Base-by-base conservation (phyloP, 2,113 vertebrate genomes). In the Clinocottus analis region DNA sequence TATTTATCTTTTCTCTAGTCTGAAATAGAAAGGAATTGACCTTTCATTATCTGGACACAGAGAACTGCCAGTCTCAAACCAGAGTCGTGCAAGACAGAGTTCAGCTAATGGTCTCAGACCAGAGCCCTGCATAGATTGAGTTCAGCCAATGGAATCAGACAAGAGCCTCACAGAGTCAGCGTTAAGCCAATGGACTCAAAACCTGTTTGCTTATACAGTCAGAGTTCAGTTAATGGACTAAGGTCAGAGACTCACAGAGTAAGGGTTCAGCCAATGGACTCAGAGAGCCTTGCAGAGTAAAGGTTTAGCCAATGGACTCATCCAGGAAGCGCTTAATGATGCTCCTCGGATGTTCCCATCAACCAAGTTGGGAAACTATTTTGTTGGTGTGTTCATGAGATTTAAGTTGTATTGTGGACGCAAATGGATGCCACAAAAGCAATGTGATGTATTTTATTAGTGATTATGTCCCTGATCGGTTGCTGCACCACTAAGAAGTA, bases 21-120 rank as follows among this genome's bases (percentile, higher is more conserved):
- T 77, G 39, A 85, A 73, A 83, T 35, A 41, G 73, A 82, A 77
- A 79, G 72, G 83, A 75, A 77, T 80, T 82, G 81, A 88, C 75
- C 88, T 85, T 78, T 87, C 79, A 69, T 79, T 72, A 29, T 49
- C 6, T 75, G 73, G 80, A 67, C 56, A 64, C 23, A 69, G n/a
- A 4, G 55, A n/a, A n/a, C n/a, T n/a, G n/a, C n/a, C n/a, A n/a
- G n/a, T n/a, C n/a, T n/a, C n/a, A n/a, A n/a, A n/a, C n/a, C 25
- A 23, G 41, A 75, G 41, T 17, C 11, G 6, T 64, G 47, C 13
- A 43, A 70, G 51, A 33, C 71, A 25, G 17, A 25, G 64, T 79
- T 69, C 16, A 59, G 82, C 23, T 17, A 59, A 39, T 29, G 29
- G 58, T 58, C 56, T 35, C 72, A 33, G 33, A 27, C 10, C 12